Base-by-base conservation (phyloP, 1,140 invertebrate genomes). In the Aphaenogaster floridana region DNA sequence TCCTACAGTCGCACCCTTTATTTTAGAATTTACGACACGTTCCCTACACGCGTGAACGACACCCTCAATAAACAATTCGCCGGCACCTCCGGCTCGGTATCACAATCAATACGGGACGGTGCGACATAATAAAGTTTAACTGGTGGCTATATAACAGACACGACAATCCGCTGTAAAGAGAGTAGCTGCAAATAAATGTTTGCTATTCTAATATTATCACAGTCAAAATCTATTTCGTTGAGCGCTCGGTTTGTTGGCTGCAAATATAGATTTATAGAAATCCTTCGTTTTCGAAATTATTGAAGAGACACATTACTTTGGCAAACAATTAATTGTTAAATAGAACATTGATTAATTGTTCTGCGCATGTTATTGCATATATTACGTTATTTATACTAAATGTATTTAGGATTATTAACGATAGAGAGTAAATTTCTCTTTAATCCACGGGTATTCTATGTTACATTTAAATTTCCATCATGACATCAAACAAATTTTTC, bases 1-100 rank as follows among this genome's bases (percentile, higher is more conserved):
- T 88, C 74, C 87, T 86, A 86, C 86, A 72, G 39, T 76, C 74
- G 83, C 69, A 88, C 15, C 59, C 79, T 72, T 57, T 78, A 59
- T 74, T 72, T 57, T 78, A 59, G 48, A 78, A 59, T 69, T 48
- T 64, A 57, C 54, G 57, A 78, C 39, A 50, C 48, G 64, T 39
- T 71, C 34, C 28, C 28, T 86, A 64, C 11, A 54, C 52, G 52
- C 63, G 78, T 50, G 57, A 84, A 84, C 28, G 54, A 84, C 80
- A 68, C 57, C 21, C 57, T 77, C 76, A 39, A 78, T 59, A 61
- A 45, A 45, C 7, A 78, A 83, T 61, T 72, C 13, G 52, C 15
- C 39, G 52, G 45, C n/a, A 59, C 69, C 28, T 84, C 71, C 28
- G 42, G 11, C 66, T 15, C 15, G 36, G 50, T 39, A 28, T 21